Evolutionary conservation across 1,140 invertebrate genomes (phyloP).

Genomic region (Cylas formicarius): DNA sequence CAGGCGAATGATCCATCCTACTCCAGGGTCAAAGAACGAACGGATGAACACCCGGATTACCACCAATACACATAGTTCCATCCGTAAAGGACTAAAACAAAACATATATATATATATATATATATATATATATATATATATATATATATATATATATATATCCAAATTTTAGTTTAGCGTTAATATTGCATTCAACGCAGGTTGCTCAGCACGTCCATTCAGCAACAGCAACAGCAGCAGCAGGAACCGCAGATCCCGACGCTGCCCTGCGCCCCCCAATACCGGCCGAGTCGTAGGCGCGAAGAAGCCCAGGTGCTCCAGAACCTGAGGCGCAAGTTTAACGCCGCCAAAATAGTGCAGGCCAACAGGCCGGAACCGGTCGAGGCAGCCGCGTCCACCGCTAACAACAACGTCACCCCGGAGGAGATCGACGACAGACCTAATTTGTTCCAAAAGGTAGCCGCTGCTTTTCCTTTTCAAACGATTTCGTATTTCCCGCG

Average conservation of each 20-base stretch:
- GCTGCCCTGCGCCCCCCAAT: constrained; percentile 32
- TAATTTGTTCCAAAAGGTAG: constrained; percentile 41
- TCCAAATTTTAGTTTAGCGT: too few species aligned
- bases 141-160: too few species aligned
- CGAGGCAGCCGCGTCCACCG: constrained; percentile 22
- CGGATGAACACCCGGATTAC: too few species aligned
- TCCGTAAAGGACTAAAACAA: too few species aligned
- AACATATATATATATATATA: too few species aligned
- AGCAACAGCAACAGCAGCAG: constrained; percentile 18
- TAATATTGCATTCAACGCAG: too few species aligned
- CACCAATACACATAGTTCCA: too few species aligned
- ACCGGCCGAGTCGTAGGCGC: constrained; percentile 38
- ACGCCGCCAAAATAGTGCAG: constrained; percentile 36
- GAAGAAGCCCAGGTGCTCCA: constrained; percentile 41
- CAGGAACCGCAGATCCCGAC: constrained; percentile 36
- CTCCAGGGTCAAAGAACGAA: too few species aligned
- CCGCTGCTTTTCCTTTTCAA: too few species aligned
- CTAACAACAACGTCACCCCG: constrained; percentile 32
- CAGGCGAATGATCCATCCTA: too few species aligned
- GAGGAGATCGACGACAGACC: constrained; percentile 39
- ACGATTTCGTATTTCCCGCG: too few species aligned
- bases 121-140: too few species aligned
- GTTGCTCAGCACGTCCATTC: constrained; percentile 25
- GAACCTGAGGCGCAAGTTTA: constrained; percentile 38
- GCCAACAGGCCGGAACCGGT: constrained; percentile 33